phyloP scores from a whole-genome alignment of 2,888 invertebrate species.

The Leucania comma region DNA sequence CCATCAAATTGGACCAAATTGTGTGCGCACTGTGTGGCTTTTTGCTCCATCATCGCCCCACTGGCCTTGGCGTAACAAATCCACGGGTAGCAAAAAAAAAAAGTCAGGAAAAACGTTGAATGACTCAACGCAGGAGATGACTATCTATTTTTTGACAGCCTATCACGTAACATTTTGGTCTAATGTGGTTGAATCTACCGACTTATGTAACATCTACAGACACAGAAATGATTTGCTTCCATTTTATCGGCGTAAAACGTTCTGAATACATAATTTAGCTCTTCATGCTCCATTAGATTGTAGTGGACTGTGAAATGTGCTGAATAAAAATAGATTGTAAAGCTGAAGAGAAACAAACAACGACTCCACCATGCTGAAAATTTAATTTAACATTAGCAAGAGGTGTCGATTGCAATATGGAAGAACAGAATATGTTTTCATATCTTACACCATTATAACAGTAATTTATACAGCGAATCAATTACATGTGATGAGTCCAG shows the following conservation, averaged over 20 bases:
- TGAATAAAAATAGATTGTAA: slow-evolving; percentile 17
- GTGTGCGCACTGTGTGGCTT: slow-evolving; percentile 40
- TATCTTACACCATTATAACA: neutral
- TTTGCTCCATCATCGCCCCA: slow-evolving; percentile 66
- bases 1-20: slow-evolving; percentile 43
- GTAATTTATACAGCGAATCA: slow-evolving; percentile 31
- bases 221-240: slow-evolving; percentile 26
- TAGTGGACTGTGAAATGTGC: slow-evolving; percentile 29
- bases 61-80: slow-evolving; percentile 68
- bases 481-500: slow-evolving; percentile 37
- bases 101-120: slow-evolving; percentile 62
- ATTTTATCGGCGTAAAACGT: slow-evolving; percentile 18
- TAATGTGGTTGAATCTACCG: slow-evolving; percentile 4
- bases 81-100: slow-evolving; percentile 60
- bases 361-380: neutral
- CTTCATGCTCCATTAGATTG: slow-evolving; percentile 24
- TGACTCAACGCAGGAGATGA: slow-evolving; percentile 63
- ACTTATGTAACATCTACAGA: slow-evolving; percentile 1
- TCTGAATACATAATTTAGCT: slow-evolving; percentile 34
- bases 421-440: slow-evolving; percentile 19
- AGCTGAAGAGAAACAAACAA: slow-evolving; percentile 18
- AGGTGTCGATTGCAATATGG: slow-evolving; percentile 14
- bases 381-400: slow-evolving; percentile 22
- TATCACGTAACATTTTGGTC: slow-evolving; percentile 50
- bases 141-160: slow-evolving; percentile 53